Evolutionary conservation across 2,888 invertebrate species (phyloP).

Genomic region (Lordiphosa andalusiaca): DNA sequence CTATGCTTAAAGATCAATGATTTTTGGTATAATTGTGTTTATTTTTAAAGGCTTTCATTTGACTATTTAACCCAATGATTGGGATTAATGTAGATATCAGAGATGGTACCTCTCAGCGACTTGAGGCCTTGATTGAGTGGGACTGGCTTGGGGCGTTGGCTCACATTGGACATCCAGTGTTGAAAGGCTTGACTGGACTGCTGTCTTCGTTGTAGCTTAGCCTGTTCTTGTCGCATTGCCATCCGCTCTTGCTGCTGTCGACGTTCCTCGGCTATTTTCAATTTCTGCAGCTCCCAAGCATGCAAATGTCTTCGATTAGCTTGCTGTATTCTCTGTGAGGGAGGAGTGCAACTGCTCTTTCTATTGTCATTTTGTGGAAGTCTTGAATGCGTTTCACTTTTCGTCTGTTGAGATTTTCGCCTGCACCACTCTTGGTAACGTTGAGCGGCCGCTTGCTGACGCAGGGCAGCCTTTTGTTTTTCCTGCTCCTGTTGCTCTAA

Average conservation of each 20-base stretch:
- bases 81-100: slow-evolving; percentile 77
- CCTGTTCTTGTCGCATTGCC: slow-evolving; percentile 51
- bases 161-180: slow-evolving; percentile 74
- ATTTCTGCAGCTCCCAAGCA: slow-evolving; percentile 45
- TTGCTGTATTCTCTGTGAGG: slow-evolving; percentile 4
- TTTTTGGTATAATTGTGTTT: background rate
- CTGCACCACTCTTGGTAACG: slow-evolving; percentile 72
- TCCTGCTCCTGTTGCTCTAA: slow-evolving; percentile 51
- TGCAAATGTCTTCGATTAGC: slow-evolving; percentile 19
- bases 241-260: slow-evolving; percentile 43
- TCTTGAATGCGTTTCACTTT: background rate
- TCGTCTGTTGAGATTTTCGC: slow-evolving; percentile 47
- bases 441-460: slow-evolving; percentile 39
- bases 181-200: slow-evolving; percentile 70
- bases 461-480: slow-evolving; percentile 34
- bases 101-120: slow-evolving; percentile 77
- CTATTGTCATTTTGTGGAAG: slow-evolving; percentile 5
- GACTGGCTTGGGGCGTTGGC: slow-evolving; percentile 78
- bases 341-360: background rate
- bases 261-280: slow-evolving; percentile 26
- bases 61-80: slow-evolving; percentile 66
- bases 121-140: slow-evolving; percentile 77
- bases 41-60: background rate
- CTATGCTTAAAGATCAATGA: no score
- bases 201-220: slow-evolving; percentile 49